Base-by-base conservation (phyloP, 2,797 vertebrate genomes). In the Lindbergichthys nudifrons region DNA sequence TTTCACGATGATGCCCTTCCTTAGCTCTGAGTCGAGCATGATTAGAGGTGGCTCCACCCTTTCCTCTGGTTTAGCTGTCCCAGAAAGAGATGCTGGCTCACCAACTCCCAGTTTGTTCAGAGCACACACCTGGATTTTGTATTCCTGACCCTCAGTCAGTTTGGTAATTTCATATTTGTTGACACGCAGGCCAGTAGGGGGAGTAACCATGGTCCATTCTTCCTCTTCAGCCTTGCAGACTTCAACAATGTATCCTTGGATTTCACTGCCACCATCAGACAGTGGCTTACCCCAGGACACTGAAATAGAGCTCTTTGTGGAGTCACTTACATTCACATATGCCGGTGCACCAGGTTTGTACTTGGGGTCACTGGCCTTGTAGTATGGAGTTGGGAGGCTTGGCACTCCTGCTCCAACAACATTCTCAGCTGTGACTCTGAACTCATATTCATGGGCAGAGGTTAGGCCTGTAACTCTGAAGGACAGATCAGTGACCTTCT, bases 71-170 rank as follows among this genome's bases (percentile, higher is more conserved):
- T 97, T 99, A 70, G 96, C 91, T 72, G 95, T 96, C 81, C 97
- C 98, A 83, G 96, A 95, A 79, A 98, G 89, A 51, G 90, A 68
- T 67, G 96, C 95, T 84, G 97, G 88, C 71, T 99, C 98, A 79
- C 98, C 97, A 80, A 99, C 95, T 82, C 98, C 98, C 32, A 97
- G 87, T 93, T 99, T 99, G 90, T 99, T 99, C 71, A 99, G 94
- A 75, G 97, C 98, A 92, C 96, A 98, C 7, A 99, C 96, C 79
- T 95, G 96, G 86, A 99, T 91, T 82, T 97, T 98, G 88, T 99
- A 99, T 81, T 98, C 97, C 73, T 97, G 96, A 84, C 97, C 96
- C 78, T 99, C 97, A 64, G 70, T 94, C 80, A 99, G 96, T 80
- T 98, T 98, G 71, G 92, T 92, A 75, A 99, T 97, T 93, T 99